Evolutionary conservation across 2,113 vertebrate genomes (phyloP).

Genomic region (Phylloscopus trochiloides): DNA sequence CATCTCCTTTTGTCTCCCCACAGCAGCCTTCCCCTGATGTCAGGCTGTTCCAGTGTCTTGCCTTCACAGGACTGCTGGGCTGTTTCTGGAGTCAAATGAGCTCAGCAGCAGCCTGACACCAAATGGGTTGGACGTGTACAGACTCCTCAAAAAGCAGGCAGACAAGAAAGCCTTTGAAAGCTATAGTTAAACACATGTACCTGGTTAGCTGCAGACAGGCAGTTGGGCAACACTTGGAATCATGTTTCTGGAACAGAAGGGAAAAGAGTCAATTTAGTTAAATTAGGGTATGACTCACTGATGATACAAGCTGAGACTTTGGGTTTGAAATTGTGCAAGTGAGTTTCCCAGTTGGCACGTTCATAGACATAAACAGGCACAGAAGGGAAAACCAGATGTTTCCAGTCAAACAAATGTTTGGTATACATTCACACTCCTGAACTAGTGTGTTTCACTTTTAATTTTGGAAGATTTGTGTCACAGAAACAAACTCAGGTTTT

Average conservation of each 20-base stretch:
- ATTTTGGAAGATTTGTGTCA: background rate
- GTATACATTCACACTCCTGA: background rate
- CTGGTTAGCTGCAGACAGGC: background rate
- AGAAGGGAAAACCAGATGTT: background rate
- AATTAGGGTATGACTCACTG: background rate
- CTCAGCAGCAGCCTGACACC: background rate
- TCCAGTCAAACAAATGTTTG: background rate
- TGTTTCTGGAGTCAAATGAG: background rate
- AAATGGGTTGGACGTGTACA: background rate
- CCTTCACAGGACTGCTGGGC: background rate
- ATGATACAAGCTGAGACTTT: background rate
- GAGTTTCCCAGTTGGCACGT: background rate
- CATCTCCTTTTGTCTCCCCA: too few species aligned
- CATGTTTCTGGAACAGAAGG: constrained; percentile 2
- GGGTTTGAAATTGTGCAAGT: constrained; percentile 5
- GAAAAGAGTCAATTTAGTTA: background rate
- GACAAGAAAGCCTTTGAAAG: background rate
- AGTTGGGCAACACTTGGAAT: background rate
- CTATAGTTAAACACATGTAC: background rate
- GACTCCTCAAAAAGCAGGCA: background rate
- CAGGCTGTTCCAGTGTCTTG: background rate
- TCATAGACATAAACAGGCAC: background rate
- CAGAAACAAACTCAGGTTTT: background rate
- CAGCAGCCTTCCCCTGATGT: background rate
- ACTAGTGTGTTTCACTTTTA: background rate